Evolutionary conservation across 2,888 invertebrate species (phyloP).

Genomic region (Euplexia lucipara): DNA sequence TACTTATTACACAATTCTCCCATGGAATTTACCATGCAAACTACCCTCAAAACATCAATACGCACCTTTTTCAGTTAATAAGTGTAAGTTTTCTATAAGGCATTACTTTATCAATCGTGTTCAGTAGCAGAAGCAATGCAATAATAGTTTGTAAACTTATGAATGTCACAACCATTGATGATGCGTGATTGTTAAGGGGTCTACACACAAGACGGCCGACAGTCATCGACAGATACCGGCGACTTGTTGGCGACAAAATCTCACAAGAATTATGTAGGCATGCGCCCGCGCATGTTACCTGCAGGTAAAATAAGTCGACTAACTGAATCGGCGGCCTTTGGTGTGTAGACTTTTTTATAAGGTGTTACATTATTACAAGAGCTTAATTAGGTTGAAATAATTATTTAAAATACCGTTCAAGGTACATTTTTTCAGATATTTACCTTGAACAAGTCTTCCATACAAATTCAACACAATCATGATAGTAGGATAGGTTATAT

Average conservation of each 20-base stretch:
- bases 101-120: conserved; percentile 50
- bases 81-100: conserved; percentile 43
- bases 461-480: not conserved
- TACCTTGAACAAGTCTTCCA: conserved; percentile 1
- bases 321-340: no score
- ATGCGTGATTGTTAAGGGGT: conserved; percentile 20
- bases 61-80: conserved; percentile 23
- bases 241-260: no score
- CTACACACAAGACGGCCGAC: no score
- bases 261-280: no score
- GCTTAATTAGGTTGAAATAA: not conserved
- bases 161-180: conserved; percentile 50
- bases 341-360: no score
- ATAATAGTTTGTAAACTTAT: conserved; percentile 55
- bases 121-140: conserved; percentile 59
- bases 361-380: not conserved
- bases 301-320: no score
- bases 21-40: not conserved
- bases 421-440: not conserved
- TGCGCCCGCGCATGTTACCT: no score
- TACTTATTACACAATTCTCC: no score
- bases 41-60: not conserved
- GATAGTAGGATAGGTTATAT: no score
- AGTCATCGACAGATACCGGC: no score
- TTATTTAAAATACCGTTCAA: not conserved